Evolutionary conservation across 1,140 invertebrate genomes (phyloP).

Genomic region (Apis mellifera): DNA sequence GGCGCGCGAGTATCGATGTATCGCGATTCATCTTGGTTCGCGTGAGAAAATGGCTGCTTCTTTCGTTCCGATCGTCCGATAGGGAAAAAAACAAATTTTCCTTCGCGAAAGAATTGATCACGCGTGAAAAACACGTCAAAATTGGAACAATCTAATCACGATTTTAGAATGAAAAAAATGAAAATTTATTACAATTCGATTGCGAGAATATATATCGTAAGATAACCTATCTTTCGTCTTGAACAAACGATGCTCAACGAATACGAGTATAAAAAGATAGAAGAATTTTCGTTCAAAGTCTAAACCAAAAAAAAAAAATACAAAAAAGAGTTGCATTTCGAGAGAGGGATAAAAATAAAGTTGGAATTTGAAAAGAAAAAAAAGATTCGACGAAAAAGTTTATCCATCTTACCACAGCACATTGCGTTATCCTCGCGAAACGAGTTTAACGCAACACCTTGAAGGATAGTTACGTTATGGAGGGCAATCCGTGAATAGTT

Average conservation of each 20-base stretch:
- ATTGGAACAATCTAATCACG: too few relatives aligned
- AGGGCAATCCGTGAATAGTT: conserved; percentile 28
- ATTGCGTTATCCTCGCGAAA: neutral
- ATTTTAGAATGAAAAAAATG: neutral
- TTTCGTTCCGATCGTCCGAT: neutral
- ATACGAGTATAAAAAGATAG: neutral
- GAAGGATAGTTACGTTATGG: neutral
- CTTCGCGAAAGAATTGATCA: neutral
- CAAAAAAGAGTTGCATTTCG: neutral
- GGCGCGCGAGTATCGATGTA: neutral
- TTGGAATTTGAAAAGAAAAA: too few relatives aligned
- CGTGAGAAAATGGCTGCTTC: neutral
- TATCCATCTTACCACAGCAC: too few relatives aligned
- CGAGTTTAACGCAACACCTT: conserved; percentile 17
- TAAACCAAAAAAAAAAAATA: neutral
- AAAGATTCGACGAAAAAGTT: too few relatives aligned
- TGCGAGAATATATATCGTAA: neutral
- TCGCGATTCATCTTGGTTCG: neutral
- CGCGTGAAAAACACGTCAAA: too few relatives aligned
- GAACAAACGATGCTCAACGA: neutral
- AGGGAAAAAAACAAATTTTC: neutral
- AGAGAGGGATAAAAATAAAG: too few relatives aligned
- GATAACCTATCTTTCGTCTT: neutral
- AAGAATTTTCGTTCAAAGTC: neutral
- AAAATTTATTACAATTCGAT: neutral